phyloP scores from a whole-genome alignment of 2,888 invertebrate genomes.

The Ferrisia virgata region DNA sequence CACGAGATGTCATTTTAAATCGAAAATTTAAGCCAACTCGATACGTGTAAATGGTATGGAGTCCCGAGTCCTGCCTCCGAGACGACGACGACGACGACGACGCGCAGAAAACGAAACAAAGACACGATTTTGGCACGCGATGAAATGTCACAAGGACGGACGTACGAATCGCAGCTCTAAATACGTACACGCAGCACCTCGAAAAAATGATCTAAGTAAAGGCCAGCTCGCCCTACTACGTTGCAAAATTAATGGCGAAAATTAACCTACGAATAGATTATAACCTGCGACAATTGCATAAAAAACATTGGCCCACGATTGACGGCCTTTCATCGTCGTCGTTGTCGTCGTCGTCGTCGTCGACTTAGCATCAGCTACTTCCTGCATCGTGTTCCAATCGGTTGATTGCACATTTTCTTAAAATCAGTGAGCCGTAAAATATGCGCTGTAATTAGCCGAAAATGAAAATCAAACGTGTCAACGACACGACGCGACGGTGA shows the following conservation, averaged over 20 bases:
- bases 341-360: too few species aligned
- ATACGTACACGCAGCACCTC: conserved; percentile 22
- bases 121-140: conserved; percentile 53
- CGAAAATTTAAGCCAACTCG: not conserved
- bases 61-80: too few species aligned
- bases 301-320: conserved; percentile 3
- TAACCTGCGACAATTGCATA: conserved; percentile 45
- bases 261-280: not conserved
- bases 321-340: too few species aligned
- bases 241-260: not conserved
- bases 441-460: not conserved
- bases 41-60: not conserved
- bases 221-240: not conserved
- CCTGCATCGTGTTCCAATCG: conserved; percentile 44
- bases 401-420: not conserved
- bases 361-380: not conserved
- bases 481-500: not conserved
- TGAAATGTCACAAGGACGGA: conserved; percentile 42
- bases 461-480: not conserved
- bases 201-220: conserved; percentile 20
- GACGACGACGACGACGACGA: not conserved
- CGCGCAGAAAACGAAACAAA: conserved; percentile 56
- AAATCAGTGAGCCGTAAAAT: not conserved
- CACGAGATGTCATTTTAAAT: not conserved
- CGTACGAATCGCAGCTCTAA: not conserved